These are phyloP conservation scores for Dendrolimus houi DNA, from an alignment of 2,888 invertebrate species.

Conservation along the genomic window DNA sequence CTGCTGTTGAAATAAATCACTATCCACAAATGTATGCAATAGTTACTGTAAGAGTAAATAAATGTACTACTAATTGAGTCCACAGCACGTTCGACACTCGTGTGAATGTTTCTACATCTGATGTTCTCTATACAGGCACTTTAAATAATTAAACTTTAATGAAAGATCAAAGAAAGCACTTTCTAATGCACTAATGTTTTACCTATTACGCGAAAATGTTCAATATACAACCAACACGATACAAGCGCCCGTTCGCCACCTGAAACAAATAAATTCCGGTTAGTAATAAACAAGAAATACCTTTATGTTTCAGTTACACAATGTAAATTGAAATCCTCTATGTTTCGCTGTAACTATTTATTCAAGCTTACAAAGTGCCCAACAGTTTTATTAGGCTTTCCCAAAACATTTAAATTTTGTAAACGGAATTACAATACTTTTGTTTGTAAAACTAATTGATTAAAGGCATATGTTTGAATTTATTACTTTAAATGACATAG, in stretches of 20 bases:
- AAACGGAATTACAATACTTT: too few relatives aligned
- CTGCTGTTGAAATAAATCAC: constrained; percentile 28
- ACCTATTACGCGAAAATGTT: constrained; percentile 1
- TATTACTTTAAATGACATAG: too few relatives aligned
- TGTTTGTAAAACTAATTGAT: too few relatives aligned
- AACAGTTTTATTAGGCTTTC: not conserved
- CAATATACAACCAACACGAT: not conserved
- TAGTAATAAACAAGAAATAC: constrained; percentile 3
- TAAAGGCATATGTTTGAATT: too few relatives aligned
- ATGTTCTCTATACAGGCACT: constrained; percentile 18
- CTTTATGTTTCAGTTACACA: not conserved
- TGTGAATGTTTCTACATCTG: constrained; percentile 10
- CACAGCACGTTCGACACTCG: constrained; percentile 16
- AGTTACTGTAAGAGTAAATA: not conserved
- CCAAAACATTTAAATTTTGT: not conserved
- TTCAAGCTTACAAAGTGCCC: not conserved
- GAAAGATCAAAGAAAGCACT: constrained; percentile 11
- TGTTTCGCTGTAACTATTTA: not conserved
- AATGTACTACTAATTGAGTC: constrained; percentile 16
- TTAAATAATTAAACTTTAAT: constrained; percentile 10
- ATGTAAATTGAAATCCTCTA: not conserved
- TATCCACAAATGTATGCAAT: constrained; percentile 21
- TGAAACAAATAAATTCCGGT: constrained; percentile 17
- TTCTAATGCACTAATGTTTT: constrained; percentile 9
- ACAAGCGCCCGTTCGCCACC: constrained; percentile 8